phyloP scores from a whole-genome alignment of 1,140 invertebrate genomes.

The Scaptomyza graminum region DNA sequence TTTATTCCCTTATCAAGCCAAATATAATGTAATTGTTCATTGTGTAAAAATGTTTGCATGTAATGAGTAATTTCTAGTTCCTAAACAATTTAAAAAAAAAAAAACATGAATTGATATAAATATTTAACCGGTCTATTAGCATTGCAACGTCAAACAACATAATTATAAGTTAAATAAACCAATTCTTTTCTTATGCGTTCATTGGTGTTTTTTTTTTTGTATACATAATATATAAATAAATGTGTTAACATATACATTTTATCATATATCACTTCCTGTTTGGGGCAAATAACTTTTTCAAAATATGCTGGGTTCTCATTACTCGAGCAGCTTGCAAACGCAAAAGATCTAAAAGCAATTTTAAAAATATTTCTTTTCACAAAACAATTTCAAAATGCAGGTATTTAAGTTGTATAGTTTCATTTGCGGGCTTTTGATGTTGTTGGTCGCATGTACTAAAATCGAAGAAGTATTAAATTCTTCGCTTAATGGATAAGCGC shows the following conservation, averaged over 20 bases:
- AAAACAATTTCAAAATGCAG: not conserved
- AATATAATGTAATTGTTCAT: not conserved
- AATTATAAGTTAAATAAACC: too few relatives aligned
- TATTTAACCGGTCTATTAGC: too few relatives aligned
- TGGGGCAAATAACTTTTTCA: not conserved
- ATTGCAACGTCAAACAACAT: too few relatives aligned
- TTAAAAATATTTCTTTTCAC: not conserved
- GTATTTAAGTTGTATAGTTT: not conserved
- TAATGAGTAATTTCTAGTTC: too few relatives aligned
- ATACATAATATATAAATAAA: too few relatives aligned
- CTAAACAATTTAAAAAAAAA: too few relatives aligned
- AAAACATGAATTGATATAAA: too few relatives aligned
- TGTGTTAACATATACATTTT: not conserved
- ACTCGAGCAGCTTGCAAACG: not conserved
- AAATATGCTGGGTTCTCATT: not conserved
- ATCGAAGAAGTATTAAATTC: too few relatives aligned
- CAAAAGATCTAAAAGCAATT: not conserved
- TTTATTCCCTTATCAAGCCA: too few relatives aligned
- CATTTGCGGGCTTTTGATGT: not conserved
- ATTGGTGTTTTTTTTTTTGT: too few relatives aligned
- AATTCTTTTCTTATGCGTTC: too few relatives aligned
- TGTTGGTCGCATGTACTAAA: not conserved
- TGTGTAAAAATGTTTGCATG: not conserved
- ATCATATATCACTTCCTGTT: constrained; percentile 18
- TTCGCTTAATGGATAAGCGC: too few relatives aligned